phyloP scores from a whole-genome alignment of 2,888 invertebrate genomes.

The Leptura quadrifasciata region DNA sequence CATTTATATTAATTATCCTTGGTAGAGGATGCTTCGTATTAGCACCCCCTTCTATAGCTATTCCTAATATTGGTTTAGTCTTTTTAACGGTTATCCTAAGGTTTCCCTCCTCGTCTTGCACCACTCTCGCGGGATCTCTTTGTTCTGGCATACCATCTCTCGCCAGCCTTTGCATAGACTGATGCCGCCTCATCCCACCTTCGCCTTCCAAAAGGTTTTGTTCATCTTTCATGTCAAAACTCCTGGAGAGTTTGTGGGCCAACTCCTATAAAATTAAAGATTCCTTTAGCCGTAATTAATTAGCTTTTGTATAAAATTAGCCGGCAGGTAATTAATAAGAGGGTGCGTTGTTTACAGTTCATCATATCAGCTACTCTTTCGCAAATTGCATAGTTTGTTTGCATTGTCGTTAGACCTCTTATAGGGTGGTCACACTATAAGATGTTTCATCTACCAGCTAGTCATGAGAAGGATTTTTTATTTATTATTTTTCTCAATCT shows the following conservation, averaged over 20 bases:
- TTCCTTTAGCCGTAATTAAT: background rate
- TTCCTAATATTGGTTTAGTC: constrained; percentile 94
- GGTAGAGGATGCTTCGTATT: constrained; percentile 97
- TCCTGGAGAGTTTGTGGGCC: constrained; percentile 90
- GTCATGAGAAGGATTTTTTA: too few relatives aligned
- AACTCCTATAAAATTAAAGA: constrained; percentile 79
- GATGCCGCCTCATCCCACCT: constrained; percentile 81
- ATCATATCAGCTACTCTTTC: background rate
- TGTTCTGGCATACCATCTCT: constrained; percentile 75
- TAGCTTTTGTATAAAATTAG: background rate
- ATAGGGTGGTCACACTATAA: background rate
- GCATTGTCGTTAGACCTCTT: background rate
- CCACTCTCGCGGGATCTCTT: constrained; percentile 80
- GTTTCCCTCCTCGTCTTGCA: constrained; percentile 91
- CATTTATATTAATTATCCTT: constrained; percentile 96
- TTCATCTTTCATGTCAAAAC: constrained; percentile 93
- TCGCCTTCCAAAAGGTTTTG: constrained; percentile 82
- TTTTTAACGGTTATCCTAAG: constrained; percentile 93
- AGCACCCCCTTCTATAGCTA: constrained; percentile 97
- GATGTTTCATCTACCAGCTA: background rate
- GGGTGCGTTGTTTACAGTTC: constrained; percentile 1
- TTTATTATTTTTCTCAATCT: too few relatives aligned
- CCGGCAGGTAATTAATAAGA: background rate
- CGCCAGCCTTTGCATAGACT: constrained; percentile 86
- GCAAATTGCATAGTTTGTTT: background rate